These are phyloP conservation scores for Pseudopipra pipra DNA, from an alignment of 2,113 vertebrate genomes.

Conservation along the genomic window DNA sequence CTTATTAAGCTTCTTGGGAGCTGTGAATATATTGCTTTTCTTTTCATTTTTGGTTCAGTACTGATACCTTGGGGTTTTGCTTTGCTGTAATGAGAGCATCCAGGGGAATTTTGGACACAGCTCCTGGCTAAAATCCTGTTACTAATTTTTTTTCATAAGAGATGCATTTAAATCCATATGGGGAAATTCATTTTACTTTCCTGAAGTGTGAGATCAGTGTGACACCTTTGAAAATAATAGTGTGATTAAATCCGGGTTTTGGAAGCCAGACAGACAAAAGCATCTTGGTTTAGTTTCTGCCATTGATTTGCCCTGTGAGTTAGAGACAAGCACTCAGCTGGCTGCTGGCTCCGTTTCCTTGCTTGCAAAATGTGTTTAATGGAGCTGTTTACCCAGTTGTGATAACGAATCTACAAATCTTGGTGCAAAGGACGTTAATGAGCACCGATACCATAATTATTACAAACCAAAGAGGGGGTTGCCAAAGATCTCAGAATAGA, in stretches of 20 bases:
- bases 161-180: not conserved
- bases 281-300: not conserved
- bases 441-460: not conserved
- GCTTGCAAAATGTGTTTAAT: not conserved
- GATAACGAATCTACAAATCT: not conserved
- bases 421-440: not conserved
- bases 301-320: not conserved
- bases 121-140: not conserved
- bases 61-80: not conserved
- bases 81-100: not conserved
- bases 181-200: not conserved
- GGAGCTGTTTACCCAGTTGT: not conserved
- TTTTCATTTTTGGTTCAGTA: not conserved
- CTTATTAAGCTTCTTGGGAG: not conserved
- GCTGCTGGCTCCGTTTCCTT: not conserved
- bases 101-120: not conserved
- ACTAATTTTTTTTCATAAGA: not conserved
- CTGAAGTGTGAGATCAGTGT: not conserved
- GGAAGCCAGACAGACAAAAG: not conserved
- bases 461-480: not conserved
- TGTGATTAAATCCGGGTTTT: not conserved
- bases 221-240: not conserved
- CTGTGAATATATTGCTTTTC: not conserved
- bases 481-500: not conserved
- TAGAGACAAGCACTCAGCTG: not conserved